phyloP scores from a whole-genome alignment of 2,113 vertebrate genomes.

The Cebus imitator region DNA sequence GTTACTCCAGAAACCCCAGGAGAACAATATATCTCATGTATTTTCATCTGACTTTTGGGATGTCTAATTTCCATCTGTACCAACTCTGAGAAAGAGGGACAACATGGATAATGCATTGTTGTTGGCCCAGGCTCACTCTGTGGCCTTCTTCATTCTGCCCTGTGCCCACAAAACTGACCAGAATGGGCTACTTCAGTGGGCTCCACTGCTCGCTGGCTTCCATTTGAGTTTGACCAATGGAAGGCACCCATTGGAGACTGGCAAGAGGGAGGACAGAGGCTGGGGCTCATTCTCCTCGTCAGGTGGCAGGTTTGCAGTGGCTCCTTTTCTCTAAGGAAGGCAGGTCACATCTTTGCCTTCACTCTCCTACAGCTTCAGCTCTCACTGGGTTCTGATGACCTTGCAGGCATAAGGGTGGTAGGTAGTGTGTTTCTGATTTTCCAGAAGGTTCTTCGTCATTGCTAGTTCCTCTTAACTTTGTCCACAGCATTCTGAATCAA shows the following conservation, averaged over 20 bases:
- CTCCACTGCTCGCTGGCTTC: not conserved
- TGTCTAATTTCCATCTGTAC: conserved; percentile 15
- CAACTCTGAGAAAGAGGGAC: not conserved
- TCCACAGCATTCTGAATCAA: not conserved
- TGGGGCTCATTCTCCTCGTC: not conserved
- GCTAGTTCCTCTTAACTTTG: not conserved
- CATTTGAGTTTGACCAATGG: not conserved
- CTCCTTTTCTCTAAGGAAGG: not conserved
- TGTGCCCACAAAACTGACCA: not conserved
- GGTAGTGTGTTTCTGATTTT: not conserved
- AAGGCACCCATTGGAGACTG: not conserved
- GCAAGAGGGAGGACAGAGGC: not conserved
- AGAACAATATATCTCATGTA: conserved; percentile 2
- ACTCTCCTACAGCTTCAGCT: not conserved
- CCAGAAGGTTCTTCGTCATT: not conserved
- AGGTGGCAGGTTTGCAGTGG: not conserved
- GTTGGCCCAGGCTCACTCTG: not conserved
- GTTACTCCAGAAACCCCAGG: conserved; percentile 48
- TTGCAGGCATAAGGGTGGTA: not conserved
- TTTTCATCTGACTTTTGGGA: conserved; percentile 39
- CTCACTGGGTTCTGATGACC: not conserved
- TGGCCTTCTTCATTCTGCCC: too few relatives aligned
- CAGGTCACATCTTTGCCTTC: not conserved
- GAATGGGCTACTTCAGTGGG: not conserved
- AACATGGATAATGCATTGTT: accelerated